Base-by-base conservation (phyloP, 2,888 invertebrate genomes). In the Diarsia dahlii region DNA sequence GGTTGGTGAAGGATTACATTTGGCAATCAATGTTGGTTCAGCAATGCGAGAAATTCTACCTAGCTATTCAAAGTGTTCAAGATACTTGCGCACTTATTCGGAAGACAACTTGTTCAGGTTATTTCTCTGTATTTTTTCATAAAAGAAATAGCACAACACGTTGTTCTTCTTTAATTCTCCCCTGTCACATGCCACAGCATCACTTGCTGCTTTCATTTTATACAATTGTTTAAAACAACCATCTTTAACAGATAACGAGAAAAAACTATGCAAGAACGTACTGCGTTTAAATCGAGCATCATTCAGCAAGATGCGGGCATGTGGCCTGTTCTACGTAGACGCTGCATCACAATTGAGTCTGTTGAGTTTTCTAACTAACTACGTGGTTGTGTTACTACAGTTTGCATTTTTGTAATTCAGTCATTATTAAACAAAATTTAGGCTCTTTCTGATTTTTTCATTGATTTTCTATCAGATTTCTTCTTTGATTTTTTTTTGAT, bases 21-120 rank as follows among this genome's bases (percentile, higher is more conserved):
- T n/a, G 58, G 10, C 64, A 62, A 50, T 60, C 34, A 39, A 28
- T 76, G 34, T 15, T 84, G 0, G 60, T 34, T 15, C 10, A 50
- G 2, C 18, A 46, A 20, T 81, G 71, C 10, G 84, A 84, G 52
- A 76, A 73, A 9, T 78, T 83, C 23, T 84, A 84, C 54, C 23
- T 56, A 48, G 65, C 78, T 2, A 15, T 78, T 3, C 39, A 71
- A 54, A 71, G 45, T 5, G 62, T 60, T 64, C 81, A 71, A 52
- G 68, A 81, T 20, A 52, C 45, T 23, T 84, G 84, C 9, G 20
- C 66, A 2, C 3, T 82, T 39, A 60, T 72, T 46, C 63, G 64
- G 8, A 84, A 66, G 3, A 60, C 65, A n/a, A 20, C 34, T 20
- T 45, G 60, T 34, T 52, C 81, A 71, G 77, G 84, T 82, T 13